Conservation (phyloP, 2,113 vertebrate genomes). For the Otis tarda region DNA sequence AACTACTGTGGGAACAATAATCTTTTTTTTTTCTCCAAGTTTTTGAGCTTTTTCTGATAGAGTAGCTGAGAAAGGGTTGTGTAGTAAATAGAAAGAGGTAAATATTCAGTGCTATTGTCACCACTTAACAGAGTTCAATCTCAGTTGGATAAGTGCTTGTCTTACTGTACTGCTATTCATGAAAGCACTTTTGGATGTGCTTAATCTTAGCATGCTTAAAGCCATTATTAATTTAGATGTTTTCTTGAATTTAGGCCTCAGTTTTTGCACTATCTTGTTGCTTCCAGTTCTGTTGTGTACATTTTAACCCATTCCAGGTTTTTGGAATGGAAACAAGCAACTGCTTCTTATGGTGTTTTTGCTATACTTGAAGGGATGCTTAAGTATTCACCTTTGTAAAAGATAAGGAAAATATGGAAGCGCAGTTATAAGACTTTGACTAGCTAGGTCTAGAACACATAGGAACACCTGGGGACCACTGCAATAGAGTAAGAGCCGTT, state of each 20-base stretch:
- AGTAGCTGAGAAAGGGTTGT: neutral
- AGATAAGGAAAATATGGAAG: neutral
- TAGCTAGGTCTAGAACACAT: neutral
- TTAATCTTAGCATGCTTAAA: neutral
- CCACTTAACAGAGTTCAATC: neutral
- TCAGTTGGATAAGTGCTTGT: neutral
- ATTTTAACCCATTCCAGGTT: neutral
- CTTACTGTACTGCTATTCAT: neutral
- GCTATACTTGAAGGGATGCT: neutral
- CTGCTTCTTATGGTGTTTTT: neutral
- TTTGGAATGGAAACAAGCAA: neutral
- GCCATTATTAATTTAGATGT: neutral
- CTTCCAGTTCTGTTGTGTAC: neutral
- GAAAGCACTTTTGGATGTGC: neutral
- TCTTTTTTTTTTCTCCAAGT: rapidly evolving
- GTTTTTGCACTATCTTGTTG: neutral
- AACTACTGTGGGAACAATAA: neutral
- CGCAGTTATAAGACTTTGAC: neutral
- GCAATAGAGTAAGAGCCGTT: neutral
- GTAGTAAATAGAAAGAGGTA: neutral
- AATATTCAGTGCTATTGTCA: neutral
- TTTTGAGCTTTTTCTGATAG: neutral
- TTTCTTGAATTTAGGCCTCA: neutral
- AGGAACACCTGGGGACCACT: neutral
- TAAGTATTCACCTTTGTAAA: neutral